These are phyloP conservation scores for Leptura quadrifasciata DNA, from an alignment of 2,888 invertebrate species.

Conservation along the genomic window DNA sequence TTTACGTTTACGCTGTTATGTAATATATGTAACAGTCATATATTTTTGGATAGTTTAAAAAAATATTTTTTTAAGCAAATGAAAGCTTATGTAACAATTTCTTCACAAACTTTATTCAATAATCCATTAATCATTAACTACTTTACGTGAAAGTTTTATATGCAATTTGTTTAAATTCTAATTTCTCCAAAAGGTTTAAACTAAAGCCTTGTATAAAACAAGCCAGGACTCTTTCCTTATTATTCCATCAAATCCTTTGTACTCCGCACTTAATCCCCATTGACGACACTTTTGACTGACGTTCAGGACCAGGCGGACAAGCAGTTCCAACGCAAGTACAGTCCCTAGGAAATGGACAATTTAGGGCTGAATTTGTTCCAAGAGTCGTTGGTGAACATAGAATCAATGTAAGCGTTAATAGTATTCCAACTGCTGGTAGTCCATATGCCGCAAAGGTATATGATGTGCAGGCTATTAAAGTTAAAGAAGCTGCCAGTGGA, in stretches of 20 bases:
- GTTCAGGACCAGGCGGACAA: slow-evolving; percentile 92
- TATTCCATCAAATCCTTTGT: slow-evolving; percentile 19
- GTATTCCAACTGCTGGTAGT: slow-evolving; percentile 90
- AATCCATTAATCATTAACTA: too few relatives aligned
- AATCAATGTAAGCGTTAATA: slow-evolving; percentile 89
- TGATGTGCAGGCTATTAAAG: slow-evolving; percentile 94
- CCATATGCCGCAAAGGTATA: slow-evolving; percentile 97
- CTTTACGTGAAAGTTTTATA: too few relatives aligned
- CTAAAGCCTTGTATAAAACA: background rate
- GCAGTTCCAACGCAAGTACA: slow-evolving; percentile 92
- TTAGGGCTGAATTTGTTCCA: slow-evolving; percentile 94
- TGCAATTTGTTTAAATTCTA: background rate
- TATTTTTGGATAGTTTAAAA: too few relatives aligned
- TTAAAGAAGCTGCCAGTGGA: slow-evolving; percentile 91
- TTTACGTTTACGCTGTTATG: background rate
- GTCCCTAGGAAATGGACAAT: slow-evolving; percentile 87
- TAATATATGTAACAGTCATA: background rate
- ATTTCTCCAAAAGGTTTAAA: slow-evolving; percentile 12
- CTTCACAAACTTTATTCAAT: too few relatives aligned
- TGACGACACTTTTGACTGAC: slow-evolving; percentile 53
- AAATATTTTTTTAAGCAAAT: too few relatives aligned
- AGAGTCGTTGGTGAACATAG: slow-evolving; percentile 93
- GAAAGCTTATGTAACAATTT: too few relatives aligned
- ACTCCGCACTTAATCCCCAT: slow-evolving; percentile 44
- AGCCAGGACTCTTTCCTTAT: background rate